Base-by-base conservation (phyloP, 2,888 invertebrate genomes). In the Eristalis pertinax region DNA sequence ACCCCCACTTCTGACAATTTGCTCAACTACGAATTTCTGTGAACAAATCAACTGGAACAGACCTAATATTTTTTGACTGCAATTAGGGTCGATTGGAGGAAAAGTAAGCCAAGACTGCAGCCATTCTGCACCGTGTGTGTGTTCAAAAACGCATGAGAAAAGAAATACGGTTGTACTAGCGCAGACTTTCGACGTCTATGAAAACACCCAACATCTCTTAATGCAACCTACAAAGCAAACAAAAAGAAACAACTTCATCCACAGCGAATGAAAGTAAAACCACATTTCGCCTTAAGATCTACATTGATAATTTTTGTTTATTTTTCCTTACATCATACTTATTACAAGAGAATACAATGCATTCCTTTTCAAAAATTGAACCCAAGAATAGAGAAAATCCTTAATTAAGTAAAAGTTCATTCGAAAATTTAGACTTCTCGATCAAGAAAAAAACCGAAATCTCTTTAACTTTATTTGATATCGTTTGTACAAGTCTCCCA, bases 401-500 rank as follows among this genome's bases (percentile, higher is more conserved):
- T 50, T 50, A 50, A 50, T 50, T 50, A 50, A 50, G 50, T 50
- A 50, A 8, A 50, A 50, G 50, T 50, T 50, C 50, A 50, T 50
- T 50, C 50, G 8, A 50, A 50, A 50, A n/a, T 38, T 38, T 38
- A 7, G 19, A 50, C 8, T 50, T 50, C 19, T 56, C 43, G 70
- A 65, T n/a, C n/a, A n/a, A n/a, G n/a, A 70, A 65, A 79, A 73
- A 79, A 74, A 26, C 70, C 50, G 75, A 80, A 29, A 62, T 68
- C 69, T 68, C n/a, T 74, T 56, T 29, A 38, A 64, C 15, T 62
- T 63, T 68, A 38, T 2, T 63, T 69, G 60, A 58, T 75, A 32
- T 38, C 72, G 38, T 82, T 85, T 85, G 84, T 85, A 85, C 81
- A 81, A 56, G 58, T 76, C 72, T 76, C 68, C 65, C 50, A 50